Base-by-base conservation (phyloP, 2,113 vertebrate genomes). In the Nothoprocta perdicaria region DNA sequence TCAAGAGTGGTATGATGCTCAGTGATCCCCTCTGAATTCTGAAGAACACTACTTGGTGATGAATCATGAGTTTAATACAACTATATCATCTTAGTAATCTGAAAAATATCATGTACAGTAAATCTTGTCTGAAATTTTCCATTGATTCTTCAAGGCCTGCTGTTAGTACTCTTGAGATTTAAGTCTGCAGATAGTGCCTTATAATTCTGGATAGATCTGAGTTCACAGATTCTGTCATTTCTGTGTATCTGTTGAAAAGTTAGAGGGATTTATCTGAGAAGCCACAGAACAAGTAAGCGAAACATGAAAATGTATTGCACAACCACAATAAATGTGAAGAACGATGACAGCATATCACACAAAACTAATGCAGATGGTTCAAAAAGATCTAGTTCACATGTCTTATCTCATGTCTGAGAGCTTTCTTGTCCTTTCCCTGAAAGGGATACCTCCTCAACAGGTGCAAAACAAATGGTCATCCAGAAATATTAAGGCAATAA, bases 401-500 rank as follows among this genome's bases (percentile, higher is more conserved):
- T 79, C 93, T 92, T 91, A 86, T 48, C 89, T 88, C 3, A 16
- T 61, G 58, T 81, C 4, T 0, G 48, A 69, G 82, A 66, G 87
- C 82, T 89, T 95, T 92, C 91, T 19, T 0, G 5, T 92, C 82
- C 65, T 91, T 83, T 58, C 61, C 62, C 35, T 86, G 92, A 61
- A 92, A 91, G 62, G 48, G 73, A 55, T 77, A 89, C 40, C 91
- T 93, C 94, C 93, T 93, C 94, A 92, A 33, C 88, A 76, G 74
- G 41, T 79, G 96, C 66, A 79, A 62, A 96, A 96, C 91, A 86
- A 93, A 96, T 91, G 80, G 52, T 73, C 53, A 6, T 73, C 80
- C 80, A 88, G 91, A 96, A 93, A 93, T 94, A 95, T 86, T 95
- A 93, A 86, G 92, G 91, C 82, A 95, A 85, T 94, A 91, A 92